phyloP scores from a whole-genome alignment of 2,113 vertebrate species.

The Procavia capensis region DNA sequence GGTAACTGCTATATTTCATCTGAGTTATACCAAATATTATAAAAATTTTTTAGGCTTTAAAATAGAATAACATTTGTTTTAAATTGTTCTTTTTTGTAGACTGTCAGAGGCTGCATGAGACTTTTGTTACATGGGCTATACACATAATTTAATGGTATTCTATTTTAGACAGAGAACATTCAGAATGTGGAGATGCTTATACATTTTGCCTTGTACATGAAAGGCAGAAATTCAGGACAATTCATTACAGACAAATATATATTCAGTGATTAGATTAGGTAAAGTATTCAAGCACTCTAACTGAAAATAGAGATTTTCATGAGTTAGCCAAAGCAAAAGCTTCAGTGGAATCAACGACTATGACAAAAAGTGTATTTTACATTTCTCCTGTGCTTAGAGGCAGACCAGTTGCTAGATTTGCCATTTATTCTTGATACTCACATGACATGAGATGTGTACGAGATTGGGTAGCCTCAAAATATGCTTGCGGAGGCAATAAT shows the following conservation, averaged over 20 bases:
- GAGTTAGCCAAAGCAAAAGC: background rate
- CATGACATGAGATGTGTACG: background rate
- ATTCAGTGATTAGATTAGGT: background rate
- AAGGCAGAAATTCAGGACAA: background rate
- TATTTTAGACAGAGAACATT: background rate
- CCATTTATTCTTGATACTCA: background rate
- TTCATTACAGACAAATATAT: background rate
- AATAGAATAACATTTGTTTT: slow-evolving; percentile 40
- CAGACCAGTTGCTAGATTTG: background rate
- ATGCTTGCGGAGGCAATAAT: slow-evolving; percentile 43
- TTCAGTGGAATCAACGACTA: slow-evolving; percentile 16
- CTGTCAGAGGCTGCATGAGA: background rate
- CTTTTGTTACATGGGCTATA: slow-evolving; percentile 34
- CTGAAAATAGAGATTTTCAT: slow-evolving; percentile 42
- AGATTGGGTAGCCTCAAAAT: slow-evolving; percentile 15
- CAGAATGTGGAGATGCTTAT: background rate
- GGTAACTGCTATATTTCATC: slow-evolving; percentile 36
- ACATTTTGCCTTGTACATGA: slow-evolving; percentile 45
- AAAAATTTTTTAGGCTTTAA: slow-evolving; percentile 59
- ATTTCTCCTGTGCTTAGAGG: background rate
- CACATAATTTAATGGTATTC: background rate
- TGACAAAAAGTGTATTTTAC: background rate
- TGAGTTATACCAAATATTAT: slow-evolving; percentile 19
- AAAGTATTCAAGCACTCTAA: background rate
- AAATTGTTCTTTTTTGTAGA: slow-evolving; percentile 40